These are phyloP conservation scores for Heliconius melpomene DNA, from an alignment of 1,140 invertebrate species.

Conservation along the genomic window DNA sequence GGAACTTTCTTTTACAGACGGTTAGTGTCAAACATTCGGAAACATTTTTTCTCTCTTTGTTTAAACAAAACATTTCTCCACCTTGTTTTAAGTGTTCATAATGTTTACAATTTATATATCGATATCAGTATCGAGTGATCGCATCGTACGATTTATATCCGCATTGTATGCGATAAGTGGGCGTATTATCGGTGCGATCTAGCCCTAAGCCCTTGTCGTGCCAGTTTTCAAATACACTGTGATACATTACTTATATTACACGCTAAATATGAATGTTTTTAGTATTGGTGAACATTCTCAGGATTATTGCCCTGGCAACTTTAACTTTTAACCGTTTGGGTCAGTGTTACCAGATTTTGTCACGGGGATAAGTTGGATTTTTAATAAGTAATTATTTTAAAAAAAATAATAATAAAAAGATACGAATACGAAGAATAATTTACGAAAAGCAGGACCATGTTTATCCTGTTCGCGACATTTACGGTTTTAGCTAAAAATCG, in stretches of 20 bases:
- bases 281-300: neutral
- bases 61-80: constrained; percentile 22
- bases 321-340: too few species aligned
- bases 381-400: too few species aligned
- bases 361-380: too few species aligned
- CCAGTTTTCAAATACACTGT: constrained; percentile 33
- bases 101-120: constrained; percentile 37
- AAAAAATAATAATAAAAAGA: too few species aligned
- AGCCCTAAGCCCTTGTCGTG: constrained; percentile 44
- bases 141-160: constrained; percentile 53
- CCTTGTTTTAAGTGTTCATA: constrained; percentile 32
- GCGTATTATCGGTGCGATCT: constrained; percentile 51
- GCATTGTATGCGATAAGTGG: constrained; percentile 53
- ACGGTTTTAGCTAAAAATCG: too few species aligned
- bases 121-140: constrained; percentile 40
- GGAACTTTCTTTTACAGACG: constrained; percentile 23
- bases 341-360: too few species aligned
- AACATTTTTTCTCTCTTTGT: constrained; percentile 32
- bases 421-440: too few species aligned
- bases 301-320: neutral
- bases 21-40: constrained; percentile 23
- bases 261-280: constrained; percentile 19
- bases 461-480: too few species aligned
- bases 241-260: constrained; percentile 26
- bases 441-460: too few species aligned